Percentiles rank a stretch among this genome's conserved stretches.
phyloP scores from a whole-genome alignment of 1,140 invertebrate species.

The Araneus ventricosus region DNA sequence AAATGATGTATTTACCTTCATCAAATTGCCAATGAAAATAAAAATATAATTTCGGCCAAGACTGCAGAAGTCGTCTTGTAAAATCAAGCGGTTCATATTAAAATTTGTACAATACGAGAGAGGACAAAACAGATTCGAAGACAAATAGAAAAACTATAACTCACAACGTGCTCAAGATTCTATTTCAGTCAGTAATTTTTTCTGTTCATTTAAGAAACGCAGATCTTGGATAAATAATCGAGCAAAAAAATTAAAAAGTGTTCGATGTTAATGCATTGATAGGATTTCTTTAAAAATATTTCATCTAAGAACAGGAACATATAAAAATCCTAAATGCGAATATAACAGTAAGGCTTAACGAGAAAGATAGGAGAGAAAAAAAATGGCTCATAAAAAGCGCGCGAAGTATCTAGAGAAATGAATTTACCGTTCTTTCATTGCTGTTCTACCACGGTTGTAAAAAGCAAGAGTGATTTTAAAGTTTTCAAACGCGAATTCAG shows the following conservation, averaged over 20 bases:
- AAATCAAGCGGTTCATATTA: no score
- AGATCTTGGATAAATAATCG: not conserved
- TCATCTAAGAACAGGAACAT: not conserved
- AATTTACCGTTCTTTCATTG: not conserved
- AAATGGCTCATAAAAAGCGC: not conserved
- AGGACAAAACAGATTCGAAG: no score
- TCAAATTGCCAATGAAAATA: no score
- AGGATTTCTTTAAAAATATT: not conserved
- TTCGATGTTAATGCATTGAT: not conserved
- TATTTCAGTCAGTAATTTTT: no score
- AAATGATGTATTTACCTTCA: no score
- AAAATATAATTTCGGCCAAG: no score
- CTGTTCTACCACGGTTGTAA: not conserved
- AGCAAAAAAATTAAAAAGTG: not conserved
- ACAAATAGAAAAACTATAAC: no score
- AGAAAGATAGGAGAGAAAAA: not conserved
- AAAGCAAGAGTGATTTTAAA: slow-evolving; percentile 34
- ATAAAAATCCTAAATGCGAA: not conserved
- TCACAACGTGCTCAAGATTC: no score
- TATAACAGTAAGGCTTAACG: not conserved
- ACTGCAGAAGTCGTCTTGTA: no score
- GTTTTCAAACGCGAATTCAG: slow-evolving; percentile 28
- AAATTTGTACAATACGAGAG: no score
- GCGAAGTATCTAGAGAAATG: not conserved
- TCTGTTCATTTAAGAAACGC: no score